Conservation (phyloP, 2,797 vertebrate genomes). For the Knipowitschia caucasica region DNA sequence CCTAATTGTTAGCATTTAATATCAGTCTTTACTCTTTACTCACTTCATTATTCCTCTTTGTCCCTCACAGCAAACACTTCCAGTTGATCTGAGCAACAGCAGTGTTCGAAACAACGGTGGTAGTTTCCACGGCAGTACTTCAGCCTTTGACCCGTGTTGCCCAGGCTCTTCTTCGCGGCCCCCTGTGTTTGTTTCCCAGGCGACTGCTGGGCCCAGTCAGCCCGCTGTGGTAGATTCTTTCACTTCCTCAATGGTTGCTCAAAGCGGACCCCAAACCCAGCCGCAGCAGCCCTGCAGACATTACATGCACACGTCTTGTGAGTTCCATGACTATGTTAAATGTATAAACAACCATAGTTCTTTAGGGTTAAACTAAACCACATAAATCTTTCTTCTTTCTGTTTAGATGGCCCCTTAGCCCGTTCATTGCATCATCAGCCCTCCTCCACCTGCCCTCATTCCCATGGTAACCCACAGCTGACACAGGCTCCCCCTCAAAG, state of each 20-base stretch:
- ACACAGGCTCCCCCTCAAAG: conserved; percentile 87
- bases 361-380: neutral
- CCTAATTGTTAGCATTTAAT: neutral
- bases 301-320: conserved; percentile 82
- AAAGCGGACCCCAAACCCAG: conserved; percentile 81
- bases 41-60: neutral
- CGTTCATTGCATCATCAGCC: conserved; percentile 94
- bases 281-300: conserved; percentile 92
- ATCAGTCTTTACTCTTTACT: neutral
- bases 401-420: conserved; percentile 87
- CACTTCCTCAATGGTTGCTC: conserved; percentile 84
- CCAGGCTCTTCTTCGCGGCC: conserved; percentile 89
- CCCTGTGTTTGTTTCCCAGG: conserved; percentile 85
- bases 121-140: conserved; percentile 88
- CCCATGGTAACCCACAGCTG: conserved; percentile 90
- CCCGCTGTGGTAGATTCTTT: conserved; percentile 85
- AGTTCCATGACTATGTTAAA: conserved; percentile 31
- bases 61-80: conserved; percentile 86
- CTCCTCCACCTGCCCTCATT: conserved; percentile 89
- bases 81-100: conserved; percentile 94
- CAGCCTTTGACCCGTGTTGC: conserved; percentile 97
- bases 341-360: neutral
- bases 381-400: neutral
- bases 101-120: conserved; percentile 79
- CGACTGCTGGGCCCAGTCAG: conserved; percentile 84